phyloP scores from a whole-genome alignment of 1,140 invertebrate species.

The Monochamus saltuarius region DNA sequence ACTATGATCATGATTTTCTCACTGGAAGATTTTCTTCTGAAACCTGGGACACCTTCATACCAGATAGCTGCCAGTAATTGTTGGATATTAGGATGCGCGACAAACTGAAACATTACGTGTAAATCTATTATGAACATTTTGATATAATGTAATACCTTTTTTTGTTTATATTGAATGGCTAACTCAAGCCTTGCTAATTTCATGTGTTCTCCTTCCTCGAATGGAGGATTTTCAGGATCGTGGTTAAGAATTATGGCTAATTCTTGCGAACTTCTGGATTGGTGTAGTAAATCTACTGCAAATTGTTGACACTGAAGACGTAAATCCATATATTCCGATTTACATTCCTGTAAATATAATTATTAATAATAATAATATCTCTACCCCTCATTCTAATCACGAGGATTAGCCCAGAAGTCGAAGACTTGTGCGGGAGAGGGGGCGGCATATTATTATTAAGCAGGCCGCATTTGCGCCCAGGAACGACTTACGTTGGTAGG shows the following conservation, averaged over 20 bases:
- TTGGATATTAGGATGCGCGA: slow-evolving; percentile 91
- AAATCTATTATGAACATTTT: not conserved
- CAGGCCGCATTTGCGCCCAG: too few relatives aligned
- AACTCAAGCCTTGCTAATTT: slow-evolving; percentile 80
- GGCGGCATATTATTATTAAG: too few relatives aligned
- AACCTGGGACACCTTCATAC: slow-evolving; percentile 90
- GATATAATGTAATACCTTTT: slow-evolving; percentile 68
- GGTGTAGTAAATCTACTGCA: slow-evolving; percentile 84
- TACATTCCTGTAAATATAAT: slow-evolving; percentile 63
- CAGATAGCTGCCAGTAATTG: slow-evolving; percentile 88
- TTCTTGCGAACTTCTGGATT: slow-evolving; percentile 87
- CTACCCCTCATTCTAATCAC: too few relatives aligned
- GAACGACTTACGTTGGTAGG: too few relatives aligned
- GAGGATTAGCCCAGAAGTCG: too few relatives aligned
- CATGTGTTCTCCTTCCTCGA: slow-evolving; percentile 71
- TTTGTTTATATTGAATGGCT: slow-evolving; percentile 91
- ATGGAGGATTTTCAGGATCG: slow-evolving; percentile 68
- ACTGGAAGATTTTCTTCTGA: slow-evolving; percentile 71
- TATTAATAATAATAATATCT: too few relatives aligned
- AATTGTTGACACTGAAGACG: slow-evolving; percentile 86
- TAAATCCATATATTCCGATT: slow-evolving; percentile 77
- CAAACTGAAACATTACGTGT: slow-evolving; percentile 64
- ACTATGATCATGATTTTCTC: slow-evolving; percentile 71
- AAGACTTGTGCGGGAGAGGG: too few relatives aligned
- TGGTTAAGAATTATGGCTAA: slow-evolving; percentile 89